Evolutionary conservation across 2,797 vertebrate genomes (phyloP).

Genomic region (Pangasius krempfi): DNA sequence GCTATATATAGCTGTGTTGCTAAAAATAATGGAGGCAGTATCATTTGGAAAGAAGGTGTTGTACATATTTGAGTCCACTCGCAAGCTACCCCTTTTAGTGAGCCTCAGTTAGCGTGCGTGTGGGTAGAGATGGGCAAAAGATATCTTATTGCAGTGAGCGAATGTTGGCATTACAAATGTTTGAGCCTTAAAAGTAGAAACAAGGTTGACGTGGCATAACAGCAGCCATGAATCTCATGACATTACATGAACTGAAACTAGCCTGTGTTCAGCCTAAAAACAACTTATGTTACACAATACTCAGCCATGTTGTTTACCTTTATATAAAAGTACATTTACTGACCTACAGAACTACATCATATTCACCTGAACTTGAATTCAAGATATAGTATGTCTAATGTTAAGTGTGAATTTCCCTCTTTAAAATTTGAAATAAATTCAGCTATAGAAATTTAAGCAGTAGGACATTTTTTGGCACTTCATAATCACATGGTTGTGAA

Average conservation of each 20-base stretch:
- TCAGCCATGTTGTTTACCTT: not conserved
- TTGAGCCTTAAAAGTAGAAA: not conserved
- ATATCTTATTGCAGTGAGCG: not conserved
- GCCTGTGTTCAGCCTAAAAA: not conserved
- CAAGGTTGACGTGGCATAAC: not conserved
- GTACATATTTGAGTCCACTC: not conserved
- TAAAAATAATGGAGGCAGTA: conserved; percentile 57
- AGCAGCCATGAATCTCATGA: not conserved
- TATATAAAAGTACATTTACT: not conserved
- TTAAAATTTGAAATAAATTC: not conserved
- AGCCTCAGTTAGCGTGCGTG: not conserved
- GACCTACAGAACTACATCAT: not conserved
- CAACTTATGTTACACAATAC: not conserved
- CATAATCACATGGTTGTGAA: not conserved
- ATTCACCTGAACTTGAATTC: not conserved
- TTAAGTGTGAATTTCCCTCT: not conserved
- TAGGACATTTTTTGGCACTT: not conserved
- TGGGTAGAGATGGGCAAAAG: not conserved
- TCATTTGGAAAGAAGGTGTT: conserved; percentile 23
- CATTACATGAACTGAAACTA: not conserved
- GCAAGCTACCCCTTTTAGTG: not conserved
- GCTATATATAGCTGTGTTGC: conserved; percentile 70
- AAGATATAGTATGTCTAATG: not conserved
- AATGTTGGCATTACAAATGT: not conserved
- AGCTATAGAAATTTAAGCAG: not conserved